Conservation (phyloP, 1,140 invertebrate species). For the Drosophila pachea region DNA sequence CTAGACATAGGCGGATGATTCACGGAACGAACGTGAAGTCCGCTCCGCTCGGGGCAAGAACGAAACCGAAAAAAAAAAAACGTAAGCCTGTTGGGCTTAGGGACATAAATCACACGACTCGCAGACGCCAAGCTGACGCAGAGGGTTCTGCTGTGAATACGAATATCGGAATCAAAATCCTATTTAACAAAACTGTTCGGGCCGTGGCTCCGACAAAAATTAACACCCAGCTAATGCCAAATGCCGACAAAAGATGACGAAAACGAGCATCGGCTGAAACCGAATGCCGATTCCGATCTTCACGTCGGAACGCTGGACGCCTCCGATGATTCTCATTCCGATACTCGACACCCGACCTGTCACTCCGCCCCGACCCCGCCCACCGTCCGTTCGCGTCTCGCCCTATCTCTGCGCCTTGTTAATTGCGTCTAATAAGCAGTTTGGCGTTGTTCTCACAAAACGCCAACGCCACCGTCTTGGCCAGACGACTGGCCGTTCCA, state of each 20-base stretch:
- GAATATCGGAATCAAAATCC: constrained; percentile 64
- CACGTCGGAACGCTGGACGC: constrained; percentile 31
- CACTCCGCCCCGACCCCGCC: too few relatives aligned
- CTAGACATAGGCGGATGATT: constrained; percentile 20
- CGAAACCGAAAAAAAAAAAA: too few relatives aligned
- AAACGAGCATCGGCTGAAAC: constrained; percentile 43
- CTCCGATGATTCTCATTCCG: constrained; percentile 25
- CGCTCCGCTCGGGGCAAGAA: too few relatives aligned
- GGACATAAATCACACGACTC: constrained; percentile 57
- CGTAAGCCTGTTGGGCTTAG: not conserved
- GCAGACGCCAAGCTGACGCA: constrained; percentile 35
- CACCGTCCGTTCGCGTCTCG: not conserved
- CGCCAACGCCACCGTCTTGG: constrained; percentile 65
- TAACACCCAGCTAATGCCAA: constrained; percentile 68
- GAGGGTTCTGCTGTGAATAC: constrained; percentile 42
- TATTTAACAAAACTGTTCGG: constrained; percentile 62
- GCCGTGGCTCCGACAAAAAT: constrained; percentile 51
- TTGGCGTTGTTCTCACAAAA: constrained; percentile 74
- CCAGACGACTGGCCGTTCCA: constrained; percentile 41
- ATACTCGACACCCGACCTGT: constrained; percentile 45
- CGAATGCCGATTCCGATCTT: constrained; percentile 47
- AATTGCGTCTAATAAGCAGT: constrained; percentile 78
- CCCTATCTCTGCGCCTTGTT: constrained; percentile 55
- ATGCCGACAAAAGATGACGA: constrained; percentile 74
- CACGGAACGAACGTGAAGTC: constrained; percentile 50